Percentiles rank a stretch among this genome's conserved stretches.
phyloP scores from a whole-genome alignment of 2,888 invertebrate genomes.

The Nephrotoma appendiculata region DNA sequence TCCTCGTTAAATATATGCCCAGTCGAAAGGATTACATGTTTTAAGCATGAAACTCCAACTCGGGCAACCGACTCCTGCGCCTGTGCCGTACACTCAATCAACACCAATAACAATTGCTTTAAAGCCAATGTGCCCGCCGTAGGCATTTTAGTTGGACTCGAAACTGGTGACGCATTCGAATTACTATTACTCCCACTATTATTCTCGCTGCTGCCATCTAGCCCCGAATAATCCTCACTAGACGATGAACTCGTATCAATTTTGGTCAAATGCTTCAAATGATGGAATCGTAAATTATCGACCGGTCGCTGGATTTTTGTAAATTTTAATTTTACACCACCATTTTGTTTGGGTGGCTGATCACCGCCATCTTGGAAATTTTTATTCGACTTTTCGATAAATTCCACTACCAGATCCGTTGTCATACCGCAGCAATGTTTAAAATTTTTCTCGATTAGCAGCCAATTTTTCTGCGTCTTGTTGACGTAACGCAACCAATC shows the following conservation, averaged over 20 bases:
- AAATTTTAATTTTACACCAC: constrained; percentile 10
- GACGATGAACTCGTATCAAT: constrained; percentile 17
- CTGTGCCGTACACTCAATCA: constrained; percentile 83
- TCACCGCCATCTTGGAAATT: constrained; percentile 19
- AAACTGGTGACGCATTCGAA: constrained; percentile 17
- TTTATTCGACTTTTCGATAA: constrained; percentile 49
- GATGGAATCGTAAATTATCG: constrained; percentile 28
- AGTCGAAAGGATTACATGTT: constrained; percentile 70
- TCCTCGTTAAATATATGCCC: constrained; percentile 64
- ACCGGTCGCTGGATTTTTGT: constrained; percentile 29
- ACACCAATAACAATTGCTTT: constrained; percentile 68
- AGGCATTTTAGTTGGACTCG: constrained; percentile 32
- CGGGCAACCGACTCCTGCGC: constrained; percentile 81
- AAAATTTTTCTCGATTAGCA: constrained; percentile 72
- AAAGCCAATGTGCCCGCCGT: constrained; percentile 62
- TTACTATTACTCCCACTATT: not conserved
- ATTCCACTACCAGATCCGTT: constrained; percentile 80
- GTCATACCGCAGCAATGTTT: constrained; percentile 91
- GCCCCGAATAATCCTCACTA: constrained; percentile 29
- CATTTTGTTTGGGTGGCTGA: not conserved
- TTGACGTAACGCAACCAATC: constrained; percentile 74
- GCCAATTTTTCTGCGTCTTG: constrained; percentile 56
- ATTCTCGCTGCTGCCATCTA: constrained; percentile 25
- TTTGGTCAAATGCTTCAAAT: constrained; percentile 14
- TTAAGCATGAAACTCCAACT: constrained; percentile 82